Conservation (phyloP, 2,113 vertebrate genomes). For the Lasiurus borealis region DNA sequence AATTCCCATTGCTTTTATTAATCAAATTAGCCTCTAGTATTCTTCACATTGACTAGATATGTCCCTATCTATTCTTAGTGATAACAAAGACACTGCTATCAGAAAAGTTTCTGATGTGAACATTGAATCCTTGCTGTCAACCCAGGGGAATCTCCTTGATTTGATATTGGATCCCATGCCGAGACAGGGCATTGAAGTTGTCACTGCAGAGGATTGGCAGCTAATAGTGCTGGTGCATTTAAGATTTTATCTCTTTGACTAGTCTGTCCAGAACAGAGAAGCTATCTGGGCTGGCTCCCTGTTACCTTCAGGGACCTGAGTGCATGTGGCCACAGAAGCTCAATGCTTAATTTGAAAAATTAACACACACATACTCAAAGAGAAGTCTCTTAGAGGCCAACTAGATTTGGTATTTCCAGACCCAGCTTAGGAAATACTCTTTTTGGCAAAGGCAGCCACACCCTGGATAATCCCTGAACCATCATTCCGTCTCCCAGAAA, state of each 20-base stretch:
- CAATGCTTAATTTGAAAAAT: not conserved
- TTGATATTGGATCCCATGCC: not conserved
- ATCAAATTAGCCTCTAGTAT: not conserved
- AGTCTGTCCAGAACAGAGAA: not conserved
- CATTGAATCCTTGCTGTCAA: not conserved
- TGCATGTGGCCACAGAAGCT: not conserved
- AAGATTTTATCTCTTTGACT: conserved; percentile 3
- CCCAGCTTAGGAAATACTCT: not conserved
- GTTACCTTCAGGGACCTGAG: not conserved
- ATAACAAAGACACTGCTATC: not conserved
- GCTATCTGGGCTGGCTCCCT: not conserved
- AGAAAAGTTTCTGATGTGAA: not conserved
- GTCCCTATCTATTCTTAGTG: not conserved
- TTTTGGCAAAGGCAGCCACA: not conserved
- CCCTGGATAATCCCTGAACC: not conserved
- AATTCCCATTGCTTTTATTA: not conserved
- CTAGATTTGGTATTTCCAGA: not conserved
- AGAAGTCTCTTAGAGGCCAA: not conserved
- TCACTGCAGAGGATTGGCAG: not conserved
- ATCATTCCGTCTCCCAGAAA: not conserved
- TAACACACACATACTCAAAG: not conserved
- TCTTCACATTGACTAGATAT: not conserved
- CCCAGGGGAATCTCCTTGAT: not conserved
- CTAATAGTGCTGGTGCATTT: not conserved
- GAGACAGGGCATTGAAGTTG: not conserved